Percentiles rank a stretch among this genome's conserved stretches.
Evolutionary conservation across 2,888 invertebrate genomes (phyloP).

Genomic region (Eurois occulta): DNA sequence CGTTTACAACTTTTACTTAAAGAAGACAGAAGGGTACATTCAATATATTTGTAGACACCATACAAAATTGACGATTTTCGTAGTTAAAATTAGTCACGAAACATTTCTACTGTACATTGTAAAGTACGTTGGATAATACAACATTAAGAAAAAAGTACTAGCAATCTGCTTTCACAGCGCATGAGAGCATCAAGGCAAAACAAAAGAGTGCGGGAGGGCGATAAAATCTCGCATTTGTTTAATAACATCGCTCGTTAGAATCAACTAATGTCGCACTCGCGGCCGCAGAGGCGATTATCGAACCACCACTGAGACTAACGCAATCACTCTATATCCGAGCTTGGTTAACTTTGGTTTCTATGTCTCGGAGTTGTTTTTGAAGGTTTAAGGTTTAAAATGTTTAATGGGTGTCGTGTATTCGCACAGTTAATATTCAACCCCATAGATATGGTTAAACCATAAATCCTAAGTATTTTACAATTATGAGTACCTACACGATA

Average conservation of each 20-base stretch:
- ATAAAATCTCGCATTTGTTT: conserved; percentile 88
- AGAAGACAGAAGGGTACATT: background rate
- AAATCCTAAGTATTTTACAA: background rate
- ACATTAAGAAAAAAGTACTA: conserved; percentile 69
- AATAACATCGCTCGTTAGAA: conserved; percentile 88
- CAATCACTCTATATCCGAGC: conserved; percentile 67
- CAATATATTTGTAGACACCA: background rate
- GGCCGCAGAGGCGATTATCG: conserved; percentile 74
- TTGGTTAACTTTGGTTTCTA: conserved; percentile 65
- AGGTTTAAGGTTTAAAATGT: background rate
- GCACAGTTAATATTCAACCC: background rate
- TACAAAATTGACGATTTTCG: conserved; percentile 10
- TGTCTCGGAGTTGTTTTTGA: conserved; percentile 30
- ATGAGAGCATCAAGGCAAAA: conserved; percentile 75
- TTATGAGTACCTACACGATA: too few relatives aligned
- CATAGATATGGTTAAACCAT: background rate
- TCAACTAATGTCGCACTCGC: conserved; percentile 81
- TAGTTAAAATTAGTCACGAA: conserved; percentile 49
- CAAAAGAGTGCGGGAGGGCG: conserved; percentile 83
- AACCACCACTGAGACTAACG: conserved; percentile 72
- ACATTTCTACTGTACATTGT: conserved; percentile 38
- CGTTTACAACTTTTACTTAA: conserved; percentile 13
- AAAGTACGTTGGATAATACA: conserved; percentile 57
- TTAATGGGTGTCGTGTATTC: background rate
- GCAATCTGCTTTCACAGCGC: conserved; percentile 82